These are phyloP conservation scores for Otolemur garnettii DNA, from an alignment of 2,113 vertebrate genomes.

Conservation along the genomic window DNA sequence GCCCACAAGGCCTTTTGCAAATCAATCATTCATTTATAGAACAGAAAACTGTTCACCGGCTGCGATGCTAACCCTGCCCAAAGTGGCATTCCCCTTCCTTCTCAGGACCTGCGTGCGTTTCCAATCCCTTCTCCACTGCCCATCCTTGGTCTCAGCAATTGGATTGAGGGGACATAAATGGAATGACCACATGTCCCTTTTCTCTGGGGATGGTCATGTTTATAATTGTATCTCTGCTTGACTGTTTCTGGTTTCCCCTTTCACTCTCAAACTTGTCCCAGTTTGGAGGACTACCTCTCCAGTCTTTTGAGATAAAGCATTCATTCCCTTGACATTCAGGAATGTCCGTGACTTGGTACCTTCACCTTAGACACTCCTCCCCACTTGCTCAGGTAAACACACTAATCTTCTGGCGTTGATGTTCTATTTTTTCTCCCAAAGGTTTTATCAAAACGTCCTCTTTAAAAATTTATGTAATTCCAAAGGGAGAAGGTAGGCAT, in stretches of 20 bases:
- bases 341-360: not conserved
- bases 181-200: not conserved
- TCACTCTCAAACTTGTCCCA: not conserved
- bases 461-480: not conserved
- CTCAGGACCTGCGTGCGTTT: not conserved
- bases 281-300: not conserved
- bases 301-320: not conserved
- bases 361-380: not conserved
- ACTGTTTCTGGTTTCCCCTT: not conserved
- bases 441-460: not conserved
- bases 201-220: too few species aligned
- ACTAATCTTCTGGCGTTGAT: not conserved
- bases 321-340: not conserved
- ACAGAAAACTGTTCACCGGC: not conserved
- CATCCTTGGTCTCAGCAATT: not conserved
- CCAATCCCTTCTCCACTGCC: not conserved
- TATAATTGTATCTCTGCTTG: not conserved
- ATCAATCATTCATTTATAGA: not conserved
- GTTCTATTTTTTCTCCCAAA: not conserved
- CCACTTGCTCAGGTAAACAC: not conserved
- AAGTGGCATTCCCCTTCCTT: not conserved
- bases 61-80: not conserved
- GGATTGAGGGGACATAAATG: not conserved
- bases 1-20: not conserved
- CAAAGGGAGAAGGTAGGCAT: not conserved